Percentiles rank a stretch among this genome's conserved stretches.
phyloP scores from a whole-genome alignment of 1,140 invertebrate species.

The Caenorhabditis tropicalis region DNA sequence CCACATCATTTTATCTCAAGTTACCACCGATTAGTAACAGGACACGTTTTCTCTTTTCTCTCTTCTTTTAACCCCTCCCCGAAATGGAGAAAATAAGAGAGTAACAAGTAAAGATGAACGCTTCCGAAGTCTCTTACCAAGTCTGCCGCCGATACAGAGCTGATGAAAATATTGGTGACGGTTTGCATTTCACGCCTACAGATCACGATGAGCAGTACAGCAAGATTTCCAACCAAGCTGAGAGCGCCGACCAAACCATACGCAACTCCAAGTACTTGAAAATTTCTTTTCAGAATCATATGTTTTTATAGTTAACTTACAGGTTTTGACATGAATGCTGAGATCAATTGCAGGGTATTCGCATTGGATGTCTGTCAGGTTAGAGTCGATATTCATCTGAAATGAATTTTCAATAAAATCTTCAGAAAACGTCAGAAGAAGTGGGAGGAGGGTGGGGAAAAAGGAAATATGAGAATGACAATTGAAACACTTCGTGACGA shows the following conservation, averaged over 20 bases:
- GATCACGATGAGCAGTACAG: conserved; percentile 53
- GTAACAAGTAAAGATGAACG: background rate
- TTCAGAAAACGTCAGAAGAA: background rate
- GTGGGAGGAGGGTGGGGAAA: background rate
- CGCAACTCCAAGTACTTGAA: conserved; percentile 49
- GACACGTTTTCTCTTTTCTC: background rate
- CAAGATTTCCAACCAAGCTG: conserved; percentile 56
- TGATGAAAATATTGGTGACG: conserved; percentile 59
- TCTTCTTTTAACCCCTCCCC: background rate
- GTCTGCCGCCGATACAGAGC: conserved; percentile 55
- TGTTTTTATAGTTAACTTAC: background rate
- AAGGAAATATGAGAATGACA: conserved; percentile 33
- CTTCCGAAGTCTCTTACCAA: conserved; percentile 43
- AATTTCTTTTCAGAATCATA: background rate
- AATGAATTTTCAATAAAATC: background rate
- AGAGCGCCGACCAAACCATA: conserved; percentile 53
- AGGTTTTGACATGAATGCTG: background rate
- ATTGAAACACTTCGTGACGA: conserved; percentile 31
- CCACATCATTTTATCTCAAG: conserved; percentile 9
- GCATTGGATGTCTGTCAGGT: conserved; percentile 21
- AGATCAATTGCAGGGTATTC: conserved; percentile 13
- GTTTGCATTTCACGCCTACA: conserved; percentile 50
- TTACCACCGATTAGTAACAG: background rate
- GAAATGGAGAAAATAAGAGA: background rate
- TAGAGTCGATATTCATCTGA: conserved; percentile 14